Percentiles rank a stretch among this genome's conserved stretches.
Conservation (phyloP, 64 coral and sea anemone genomes). For the Stylophora pistillata region DNA sequence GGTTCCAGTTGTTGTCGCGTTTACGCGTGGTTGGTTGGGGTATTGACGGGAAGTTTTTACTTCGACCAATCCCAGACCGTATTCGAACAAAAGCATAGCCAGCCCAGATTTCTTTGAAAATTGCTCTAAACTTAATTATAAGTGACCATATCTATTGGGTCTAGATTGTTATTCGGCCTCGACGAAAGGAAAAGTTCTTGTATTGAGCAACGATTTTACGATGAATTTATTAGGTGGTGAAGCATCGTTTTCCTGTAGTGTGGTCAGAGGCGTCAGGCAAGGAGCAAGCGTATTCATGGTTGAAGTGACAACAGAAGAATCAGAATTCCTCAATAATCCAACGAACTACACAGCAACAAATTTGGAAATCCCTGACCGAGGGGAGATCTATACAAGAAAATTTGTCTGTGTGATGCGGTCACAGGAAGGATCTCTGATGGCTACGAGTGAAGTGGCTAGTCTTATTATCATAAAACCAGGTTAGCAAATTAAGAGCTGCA, state of each 20-base stretch:
- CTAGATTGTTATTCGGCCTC: too few relatives aligned
- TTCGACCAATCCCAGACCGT: too few relatives aligned
- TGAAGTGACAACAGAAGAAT: not conserved
- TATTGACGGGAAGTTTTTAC: too few relatives aligned
- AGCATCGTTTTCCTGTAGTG: conserved; percentile 14
- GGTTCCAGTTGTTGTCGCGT: too few relatives aligned
- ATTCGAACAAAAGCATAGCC: too few relatives aligned
- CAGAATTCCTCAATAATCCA: not conserved
- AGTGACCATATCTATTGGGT: too few relatives aligned
- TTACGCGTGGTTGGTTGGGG: too few relatives aligned
- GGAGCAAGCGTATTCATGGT: conserved; percentile 6
- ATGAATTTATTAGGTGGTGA: conserved; percentile 5
- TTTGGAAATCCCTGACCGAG: not conserved
- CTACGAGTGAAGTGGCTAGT: not conserved
- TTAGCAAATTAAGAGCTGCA: not conserved
- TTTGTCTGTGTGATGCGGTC: not conserved
- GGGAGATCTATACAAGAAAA: not conserved
- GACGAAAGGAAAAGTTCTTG: too few relatives aligned
- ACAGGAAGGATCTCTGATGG: not conserved
- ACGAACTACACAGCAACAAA: not conserved
- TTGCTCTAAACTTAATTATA: too few relatives aligned
- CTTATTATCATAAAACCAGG: not conserved
- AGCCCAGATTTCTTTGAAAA: too few relatives aligned
- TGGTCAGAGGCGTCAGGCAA: conserved; percentile 17
- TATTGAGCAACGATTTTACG: too few relatives aligned